Evolutionary conservation across 1,140 invertebrate genomes (phyloP), one percentile per base, ranked within the genome.

Genomic region (Pollicipes pollicipes): DNA sequence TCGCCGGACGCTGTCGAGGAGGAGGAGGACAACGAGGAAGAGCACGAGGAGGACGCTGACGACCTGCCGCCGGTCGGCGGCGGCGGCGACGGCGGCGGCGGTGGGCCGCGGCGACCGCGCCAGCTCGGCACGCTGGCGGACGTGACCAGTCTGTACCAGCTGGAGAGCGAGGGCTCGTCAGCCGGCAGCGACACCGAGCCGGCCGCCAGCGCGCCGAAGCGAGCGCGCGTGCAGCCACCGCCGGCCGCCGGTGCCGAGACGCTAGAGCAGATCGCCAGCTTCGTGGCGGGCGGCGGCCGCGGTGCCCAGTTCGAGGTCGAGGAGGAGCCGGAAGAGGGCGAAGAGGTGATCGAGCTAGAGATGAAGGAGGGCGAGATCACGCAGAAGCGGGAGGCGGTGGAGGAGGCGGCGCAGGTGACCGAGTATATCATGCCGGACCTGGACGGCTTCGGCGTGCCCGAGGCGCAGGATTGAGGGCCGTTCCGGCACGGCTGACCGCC

Each of bases 271-370:
- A 66, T 66, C 28, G 64, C 64, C 28, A 29, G 17, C 27, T 66
- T 66, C 28, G 64, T 66, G 64, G 64, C 64, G 3, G 64, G n/a
- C 64, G 64, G 64, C 64, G 64, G 21, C 10, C 45, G 45, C 13
- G 2, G 13, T 10, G 45, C 45, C 13, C 45, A 58, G 45, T 58
- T 58, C 24, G 45, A 21, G 45, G 45, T 58, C 2, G 45, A 58
- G 17, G 45, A 58, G 45, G 45, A 58, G 21, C 45, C 45, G 45
- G n/a, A 3, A 10, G 64, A 27, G 3, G 64, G 6, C 3, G 64
- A 29, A n/a, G 64, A 66, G 27, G 64, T 66, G 64, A 66, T 66
- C 64, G 64, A 66, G 64, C n/a, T 66, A 3, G 64, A 66, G 64
- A 27, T 66, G 64, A 66, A 66, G 2, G 64, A 66, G 64, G 64